phyloP scores from a whole-genome alignment of 2,888 invertebrate species.

The Amiota mariae region DNA sequence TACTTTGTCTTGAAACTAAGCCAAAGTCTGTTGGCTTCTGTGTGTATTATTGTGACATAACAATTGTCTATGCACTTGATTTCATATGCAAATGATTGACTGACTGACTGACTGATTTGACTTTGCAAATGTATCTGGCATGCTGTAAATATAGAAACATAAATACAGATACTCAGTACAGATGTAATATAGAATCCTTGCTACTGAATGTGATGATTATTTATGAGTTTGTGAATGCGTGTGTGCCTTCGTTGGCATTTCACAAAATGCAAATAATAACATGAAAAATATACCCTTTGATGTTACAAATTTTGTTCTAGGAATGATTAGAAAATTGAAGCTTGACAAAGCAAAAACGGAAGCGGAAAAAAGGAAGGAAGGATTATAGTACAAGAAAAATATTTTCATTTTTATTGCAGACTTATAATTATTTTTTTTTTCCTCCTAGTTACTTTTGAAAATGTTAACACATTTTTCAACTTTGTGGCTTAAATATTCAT shows the following conservation, averaged over 20 bases:
- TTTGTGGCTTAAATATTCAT: too few relatives aligned
- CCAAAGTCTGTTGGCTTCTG: neutral
- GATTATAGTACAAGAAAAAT: too few relatives aligned
- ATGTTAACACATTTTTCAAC: too few relatives aligned
- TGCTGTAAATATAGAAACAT: neutral
- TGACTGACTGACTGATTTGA: neutral
- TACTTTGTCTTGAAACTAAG: conserved; percentile 8
- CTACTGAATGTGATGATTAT: neutral
- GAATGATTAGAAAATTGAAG: conserved; percentile 5
- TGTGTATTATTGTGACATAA: conserved; percentile 5
- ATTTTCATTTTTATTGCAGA: too few relatives aligned
- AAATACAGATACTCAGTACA: neutral
- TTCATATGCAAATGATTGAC: conserved; percentile 29
- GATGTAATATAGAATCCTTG: neutral
- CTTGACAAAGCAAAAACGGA: too few relatives aligned
- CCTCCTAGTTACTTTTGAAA: too few relatives aligned
- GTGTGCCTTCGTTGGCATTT: conserved; percentile 23
- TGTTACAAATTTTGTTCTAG: neutral
- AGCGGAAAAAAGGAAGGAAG: too few relatives aligned
- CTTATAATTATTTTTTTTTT: too few relatives aligned
- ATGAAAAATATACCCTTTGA: conserved; percentile 21
- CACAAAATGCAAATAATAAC: conserved; percentile 25
- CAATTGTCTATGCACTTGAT: conserved; percentile 24
- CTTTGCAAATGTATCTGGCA: neutral
- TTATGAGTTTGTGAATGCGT: neutral